Evolutionary conservation across 2,888 invertebrate genomes (phyloP), one percentile per base, ranked within the genome.

Genomic region (Eurytoma californica): DNA sequence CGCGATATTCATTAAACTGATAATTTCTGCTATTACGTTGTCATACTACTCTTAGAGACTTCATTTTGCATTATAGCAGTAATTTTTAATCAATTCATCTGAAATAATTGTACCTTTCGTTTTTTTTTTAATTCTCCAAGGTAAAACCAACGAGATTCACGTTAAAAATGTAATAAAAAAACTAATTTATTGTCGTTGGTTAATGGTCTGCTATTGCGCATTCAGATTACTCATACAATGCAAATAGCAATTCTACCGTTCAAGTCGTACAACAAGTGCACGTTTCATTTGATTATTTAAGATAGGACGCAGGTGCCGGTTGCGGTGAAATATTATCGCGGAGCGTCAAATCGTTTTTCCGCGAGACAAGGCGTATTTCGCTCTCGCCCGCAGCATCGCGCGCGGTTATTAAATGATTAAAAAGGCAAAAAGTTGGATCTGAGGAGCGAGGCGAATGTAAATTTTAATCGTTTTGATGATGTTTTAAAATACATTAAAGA

Each of bases 401-500:
- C n/a, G n/a, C 53, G 53, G 58, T 49, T 65, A 66, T 74, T 74
- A 74, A 74, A 66, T 49, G 66, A 49, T 47, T 47, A 28, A 14
- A 28, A 72, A 24, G 72, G 65, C 66, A 65, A 74, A 66, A 74
- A 74, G 66, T 73, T 13, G 9, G 20, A 5, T 39, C 18, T 39
- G 63, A n/a, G 4, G 24, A 51, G n/a, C 68, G 75, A 55, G 53
- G 60, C 47, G 63, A 69, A 76, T 66, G 68, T 65, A 70, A 79
- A 75, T 65, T 79, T 79, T 60, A 66, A 79, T 72, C 74, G 47
- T 24, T 65, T 20, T 24, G 68, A 73, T 55, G 66, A 75, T 70
- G 47, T 61, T 79, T 75, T 72, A 60, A 75, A 72, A 75, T 72
- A 57, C 69, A 49, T 74, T 74, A 69, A 74, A 75, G 73, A 55